Evolutionary conservation across 1,140 invertebrate species (phyloP), one percentile per base, ranked within the genome.

Genomic region (Drosophila kepulauana): DNA sequence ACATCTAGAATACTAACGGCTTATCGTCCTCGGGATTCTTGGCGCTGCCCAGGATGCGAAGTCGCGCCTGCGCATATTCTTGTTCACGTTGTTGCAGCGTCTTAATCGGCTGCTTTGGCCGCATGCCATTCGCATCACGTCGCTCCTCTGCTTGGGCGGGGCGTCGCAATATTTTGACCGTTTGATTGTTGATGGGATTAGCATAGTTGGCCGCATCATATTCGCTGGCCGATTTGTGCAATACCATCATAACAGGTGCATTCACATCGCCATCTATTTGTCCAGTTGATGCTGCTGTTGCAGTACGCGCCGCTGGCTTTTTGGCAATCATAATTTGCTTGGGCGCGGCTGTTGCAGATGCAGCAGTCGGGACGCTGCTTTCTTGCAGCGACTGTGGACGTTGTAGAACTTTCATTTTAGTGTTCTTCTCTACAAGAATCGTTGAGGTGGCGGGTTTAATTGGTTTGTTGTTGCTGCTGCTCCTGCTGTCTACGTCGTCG

Each of bases 81-180:
- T 97, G 96, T 93, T 97, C 96, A 82, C 97, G 94, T 94, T 97
- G 97, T 93, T 97, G 95, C 7, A 98, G 93, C 51, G 96, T 97
- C 93, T 97, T 97, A 45, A 97, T 95, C 41, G 96, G 97, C 86
- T 97, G 95, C 74, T 94, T 94, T 51, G 94, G 94, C 11, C 82
- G 78, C 41, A 91, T 71, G 15, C 79, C 90, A 54, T 87, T 91
- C 5, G 75, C 70, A 91, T 95, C 96, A 15, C 81, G 93, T 77
- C 96, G 95, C 59, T 95, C 95, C 5, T 93, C 80, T 46, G 93
- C 81, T 78, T 93, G 92, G 5, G 93, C 94, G 56, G 97, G 97
- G 79, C 97, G 93, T 82, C 97, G 97, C 49, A 98, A 93, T 73
- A 98, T 98, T 92, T 96, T 96, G 20, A 97, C 96, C 66, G 96